These are phyloP conservation scores for Euphonia xanthogaster DNA, from an alignment of 2,797 vertebrate genomes.

Conservation along the genomic window DNA sequence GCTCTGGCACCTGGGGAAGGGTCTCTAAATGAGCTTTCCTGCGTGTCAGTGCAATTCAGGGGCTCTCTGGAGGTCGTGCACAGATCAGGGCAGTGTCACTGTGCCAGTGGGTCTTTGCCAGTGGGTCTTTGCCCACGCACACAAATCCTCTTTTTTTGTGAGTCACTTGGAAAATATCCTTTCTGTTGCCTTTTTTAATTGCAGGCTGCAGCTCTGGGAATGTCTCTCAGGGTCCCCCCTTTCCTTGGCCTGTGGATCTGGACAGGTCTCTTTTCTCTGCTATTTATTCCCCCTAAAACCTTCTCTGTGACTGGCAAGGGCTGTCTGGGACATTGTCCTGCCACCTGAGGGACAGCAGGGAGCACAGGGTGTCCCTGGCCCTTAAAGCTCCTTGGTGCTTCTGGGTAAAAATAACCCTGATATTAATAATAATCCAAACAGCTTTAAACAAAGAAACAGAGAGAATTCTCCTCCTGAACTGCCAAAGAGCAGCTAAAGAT, in stretches of 20 bases:
- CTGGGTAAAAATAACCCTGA: not conserved
- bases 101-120: not conserved
- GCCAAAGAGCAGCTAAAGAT: not conserved
- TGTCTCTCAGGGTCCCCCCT: not conserved
- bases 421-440: not conserved
- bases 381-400: not conserved
- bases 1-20: not conserved
- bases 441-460: not conserved
- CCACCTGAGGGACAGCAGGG: not conserved
- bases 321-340: not conserved
- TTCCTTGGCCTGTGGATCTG: not conserved
- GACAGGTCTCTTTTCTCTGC: not conserved
- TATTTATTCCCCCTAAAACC: not conserved
- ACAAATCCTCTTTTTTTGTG: not conserved
- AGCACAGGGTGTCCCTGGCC: not conserved
- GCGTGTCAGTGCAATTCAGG: not conserved
- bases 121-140: not conserved
- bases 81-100: not conserved
- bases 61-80: accelerated
- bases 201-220: not conserved
- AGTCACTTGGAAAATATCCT: not conserved
- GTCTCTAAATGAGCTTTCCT: not conserved
- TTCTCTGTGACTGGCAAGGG: not conserved
- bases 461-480: not conserved
- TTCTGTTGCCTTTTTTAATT: not conserved